Evolutionary conservation across 1,140 invertebrate genomes (phyloP).

Genomic region (Harpegnathos saltator): DNA sequence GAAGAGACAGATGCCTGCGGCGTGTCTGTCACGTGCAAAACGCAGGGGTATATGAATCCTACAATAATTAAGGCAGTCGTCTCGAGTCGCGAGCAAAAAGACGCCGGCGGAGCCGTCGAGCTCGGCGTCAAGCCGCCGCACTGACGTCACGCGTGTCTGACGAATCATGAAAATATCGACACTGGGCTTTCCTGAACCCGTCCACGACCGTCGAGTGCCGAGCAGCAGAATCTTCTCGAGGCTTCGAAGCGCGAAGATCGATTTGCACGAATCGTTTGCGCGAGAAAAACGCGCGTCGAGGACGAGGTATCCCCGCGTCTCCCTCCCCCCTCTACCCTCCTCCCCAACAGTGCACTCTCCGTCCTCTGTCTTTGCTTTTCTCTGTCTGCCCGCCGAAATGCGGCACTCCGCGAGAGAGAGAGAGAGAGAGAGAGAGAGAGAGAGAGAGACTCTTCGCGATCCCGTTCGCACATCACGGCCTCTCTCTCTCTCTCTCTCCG

Average conservation of each 20-base stretch:
- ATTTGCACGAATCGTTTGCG: not conserved
- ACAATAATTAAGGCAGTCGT: too few relatives aligned
- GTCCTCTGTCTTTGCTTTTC: not conserved
- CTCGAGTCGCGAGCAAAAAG: too few relatives aligned
- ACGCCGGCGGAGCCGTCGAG: too few relatives aligned
- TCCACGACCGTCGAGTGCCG: too few relatives aligned
- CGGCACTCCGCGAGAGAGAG: constrained; percentile 45
- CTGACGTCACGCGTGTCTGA: constrained; percentile 47
- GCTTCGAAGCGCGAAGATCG: not conserved
- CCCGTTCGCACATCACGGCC: constrained; percentile 63
- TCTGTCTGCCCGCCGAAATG: constrained; percentile 10
- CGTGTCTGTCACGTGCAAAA: too few relatives aligned
- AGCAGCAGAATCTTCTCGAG: too few relatives aligned
- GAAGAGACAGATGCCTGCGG: too few relatives aligned
- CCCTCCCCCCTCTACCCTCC: too few relatives aligned
- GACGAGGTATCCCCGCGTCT: not conserved
- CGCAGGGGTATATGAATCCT: too few relatives aligned
- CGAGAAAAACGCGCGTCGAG: not conserved
- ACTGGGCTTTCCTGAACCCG: constrained; percentile 52
- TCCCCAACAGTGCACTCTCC: constrained; percentile 20
- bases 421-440: too few relatives aligned
- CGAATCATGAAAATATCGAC: constrained; percentile 54
- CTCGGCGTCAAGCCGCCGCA: constrained; percentile 14
- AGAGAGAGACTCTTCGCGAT: constrained; percentile 49
- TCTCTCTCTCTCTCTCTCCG: too few relatives aligned